phyloP scores from a whole-genome alignment of 92 coral and sea anemone genomes.

The Porites lobata region DNA sequence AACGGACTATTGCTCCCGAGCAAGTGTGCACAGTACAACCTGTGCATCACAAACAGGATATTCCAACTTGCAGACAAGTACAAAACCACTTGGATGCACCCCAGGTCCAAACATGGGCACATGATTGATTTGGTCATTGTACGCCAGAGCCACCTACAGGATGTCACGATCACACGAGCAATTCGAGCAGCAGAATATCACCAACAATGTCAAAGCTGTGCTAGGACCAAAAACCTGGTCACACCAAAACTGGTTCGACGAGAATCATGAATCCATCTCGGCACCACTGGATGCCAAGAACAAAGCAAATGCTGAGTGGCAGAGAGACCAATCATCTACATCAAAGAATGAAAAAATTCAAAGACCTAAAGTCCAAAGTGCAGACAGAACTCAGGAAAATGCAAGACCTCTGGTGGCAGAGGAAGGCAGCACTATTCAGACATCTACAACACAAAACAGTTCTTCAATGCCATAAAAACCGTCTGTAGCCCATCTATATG shows the following conservation, averaged over 20 bases:
- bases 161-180: conserved; percentile 49
- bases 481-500: conserved; percentile 14
- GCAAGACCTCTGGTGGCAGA: conserved; percentile 23
- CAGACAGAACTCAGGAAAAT: conserved; percentile 26
- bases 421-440: conserved; percentile 43
- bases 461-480: conserved; percentile 14
- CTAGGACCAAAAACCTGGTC: too few species aligned
- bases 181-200: conserved; percentile 62
- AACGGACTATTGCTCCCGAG: conserved; percentile 52
- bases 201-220: conserved; percentile 26
- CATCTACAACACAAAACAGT: conserved; percentile 25
- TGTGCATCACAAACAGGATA: conserved; percentile 59
- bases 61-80: conserved; percentile 42
- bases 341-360: conserved; percentile 18
- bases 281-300: not conserved
- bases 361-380: not conserved
- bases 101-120: conserved; percentile 72
- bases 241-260: too few species aligned
- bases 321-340: too few species aligned
- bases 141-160: conserved; percentile 33
- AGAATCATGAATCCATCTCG: too few species aligned
- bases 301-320: conserved; percentile 13
- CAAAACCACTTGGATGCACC: conserved; percentile 65
- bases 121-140: conserved; percentile 46
- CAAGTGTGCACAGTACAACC: conserved; percentile 32